phyloP scores from a whole-genome alignment of 2,113 vertebrate genomes.

The Phasianus colchicus region DNA sequence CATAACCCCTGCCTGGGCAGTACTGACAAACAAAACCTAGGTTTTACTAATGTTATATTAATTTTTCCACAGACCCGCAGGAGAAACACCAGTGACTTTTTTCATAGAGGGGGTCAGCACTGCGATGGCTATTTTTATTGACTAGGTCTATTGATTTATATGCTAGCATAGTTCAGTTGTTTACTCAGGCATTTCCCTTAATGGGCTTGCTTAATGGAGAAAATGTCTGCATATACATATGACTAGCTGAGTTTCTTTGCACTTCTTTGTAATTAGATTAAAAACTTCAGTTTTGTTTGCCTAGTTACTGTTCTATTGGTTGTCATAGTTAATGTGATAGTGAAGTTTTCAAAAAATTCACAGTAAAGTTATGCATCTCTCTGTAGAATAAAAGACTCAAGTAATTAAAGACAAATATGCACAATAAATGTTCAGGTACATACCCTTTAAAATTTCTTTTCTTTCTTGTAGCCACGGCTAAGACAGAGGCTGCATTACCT shows the following conservation, averaged over 20 bases:
- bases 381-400: not conserved
- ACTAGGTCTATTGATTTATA: slow-evolving; percentile 2
- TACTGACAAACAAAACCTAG: not conserved
- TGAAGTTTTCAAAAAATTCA: not conserved
- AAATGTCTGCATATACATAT: not conserved
- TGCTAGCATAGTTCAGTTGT: not conserved
- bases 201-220: not conserved
- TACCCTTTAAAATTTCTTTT: not conserved
- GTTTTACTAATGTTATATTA: not conserved
- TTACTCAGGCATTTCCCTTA: not conserved
- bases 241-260: not conserved
- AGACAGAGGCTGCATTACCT: not conserved
- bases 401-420: not conserved
- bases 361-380: not conserved
- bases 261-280: not conserved
- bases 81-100: slow-evolving; percentile 9
- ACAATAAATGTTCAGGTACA: not conserved
- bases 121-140: slow-evolving; percentile 26
- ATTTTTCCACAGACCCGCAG: slow-evolving; percentile 35
- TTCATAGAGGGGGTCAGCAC: not conserved
- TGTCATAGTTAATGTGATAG: not conserved
- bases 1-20: not conserved
- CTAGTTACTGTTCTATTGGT: not conserved
- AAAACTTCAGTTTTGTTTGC: not conserved
- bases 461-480: not conserved